phyloP scores from a whole-genome alignment of 2,888 invertebrate genomes.

The Andrena minutula region DNA sequence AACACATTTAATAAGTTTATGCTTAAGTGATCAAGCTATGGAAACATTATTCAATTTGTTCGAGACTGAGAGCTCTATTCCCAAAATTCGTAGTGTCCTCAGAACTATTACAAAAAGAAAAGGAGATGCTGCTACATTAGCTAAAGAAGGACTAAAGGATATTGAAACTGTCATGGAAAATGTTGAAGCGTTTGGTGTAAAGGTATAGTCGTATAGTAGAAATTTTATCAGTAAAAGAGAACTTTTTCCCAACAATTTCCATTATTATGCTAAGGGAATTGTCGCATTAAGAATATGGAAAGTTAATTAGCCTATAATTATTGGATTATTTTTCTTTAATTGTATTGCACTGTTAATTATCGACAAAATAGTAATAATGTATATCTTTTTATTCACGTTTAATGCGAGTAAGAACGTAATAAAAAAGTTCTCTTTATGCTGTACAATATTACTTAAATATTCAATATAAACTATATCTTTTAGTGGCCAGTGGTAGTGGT shows the following conservation, averaged over 20 bases:
- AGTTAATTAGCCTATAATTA: no score
- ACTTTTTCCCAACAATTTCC: neutral
- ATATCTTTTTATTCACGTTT: neutral
- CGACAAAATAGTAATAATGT: no score
- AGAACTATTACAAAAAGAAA: constrained; percentile 89
- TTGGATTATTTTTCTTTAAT: neutral
- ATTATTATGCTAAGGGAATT: no score
- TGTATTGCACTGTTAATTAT: no score
- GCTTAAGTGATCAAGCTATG: constrained; percentile 89
- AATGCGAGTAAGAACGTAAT: neutral
- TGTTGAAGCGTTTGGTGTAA: constrained; percentile 91
- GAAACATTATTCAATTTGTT: constrained; percentile 88
- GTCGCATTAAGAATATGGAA: no score
- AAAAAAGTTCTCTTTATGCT: neutral
- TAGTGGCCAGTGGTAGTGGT: constrained; percentile 88
- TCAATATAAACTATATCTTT: constrained; percentile 11
- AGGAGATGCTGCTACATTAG: constrained; percentile 89
- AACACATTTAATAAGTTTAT: constrained; percentile 89
- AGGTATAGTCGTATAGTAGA: constrained; percentile 84
- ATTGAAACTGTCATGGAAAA: constrained; percentile 90
- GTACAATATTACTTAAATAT: no score
- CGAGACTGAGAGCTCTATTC: constrained; percentile 88
- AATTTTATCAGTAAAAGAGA: neutral
- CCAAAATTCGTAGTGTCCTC: constrained; percentile 88
- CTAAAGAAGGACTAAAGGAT: constrained; percentile 90